A percentile compares a stretch with the other conserved stretches of the same genome.
Evolutionary conservation across 2,888 invertebrate genomes (phyloP).

Genomic region (Drosophila flavopinicola): DNA sequence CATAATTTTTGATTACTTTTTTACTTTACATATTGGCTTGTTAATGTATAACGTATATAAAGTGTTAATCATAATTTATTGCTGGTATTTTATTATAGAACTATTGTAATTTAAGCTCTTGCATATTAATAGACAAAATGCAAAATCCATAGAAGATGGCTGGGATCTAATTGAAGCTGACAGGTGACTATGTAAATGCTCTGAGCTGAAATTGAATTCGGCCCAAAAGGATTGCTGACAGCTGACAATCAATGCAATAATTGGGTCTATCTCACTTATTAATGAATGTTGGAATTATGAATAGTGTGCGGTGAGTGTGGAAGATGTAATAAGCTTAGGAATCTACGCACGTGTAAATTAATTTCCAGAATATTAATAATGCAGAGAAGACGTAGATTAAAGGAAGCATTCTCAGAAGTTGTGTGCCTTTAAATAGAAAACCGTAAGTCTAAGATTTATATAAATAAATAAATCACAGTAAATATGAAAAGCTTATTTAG

Average conservation of each 20-base stretch:
- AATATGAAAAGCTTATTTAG: too few species aligned
- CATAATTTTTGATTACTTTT: constrained; percentile 46
- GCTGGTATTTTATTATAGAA: constrained; percentile 18
- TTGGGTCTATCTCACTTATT: constrained; percentile 1
- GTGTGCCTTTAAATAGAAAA: too few species aligned
- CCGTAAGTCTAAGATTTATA: too few species aligned
- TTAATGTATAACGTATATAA: constrained; percentile 3
- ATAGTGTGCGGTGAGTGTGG: background rate
- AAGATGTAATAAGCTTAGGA: background rate
- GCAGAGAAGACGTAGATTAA: background rate
- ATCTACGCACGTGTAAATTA: background rate
- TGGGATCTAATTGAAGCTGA: constrained; percentile 7
- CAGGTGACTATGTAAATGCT: constrained; percentile 9
- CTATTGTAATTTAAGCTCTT: constrained; percentile 20
- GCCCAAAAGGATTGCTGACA: constrained; percentile 7
- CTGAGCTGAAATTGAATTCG: constrained; percentile 8
- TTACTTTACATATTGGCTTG: constrained; percentile 4
- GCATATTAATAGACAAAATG: constrained; percentile 1
- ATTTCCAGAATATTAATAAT: background rate
- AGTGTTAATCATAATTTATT: constrained; percentile 33
- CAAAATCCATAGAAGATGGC: background rate
- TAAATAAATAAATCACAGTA: too few species aligned
- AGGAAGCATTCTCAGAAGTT: background rate
- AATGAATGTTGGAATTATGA: background rate
- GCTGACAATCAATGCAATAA: constrained; percentile 5